Evolutionary conservation across 2,888 invertebrate genomes (phyloP).

Genomic region (Capitulum mitella): DNA sequence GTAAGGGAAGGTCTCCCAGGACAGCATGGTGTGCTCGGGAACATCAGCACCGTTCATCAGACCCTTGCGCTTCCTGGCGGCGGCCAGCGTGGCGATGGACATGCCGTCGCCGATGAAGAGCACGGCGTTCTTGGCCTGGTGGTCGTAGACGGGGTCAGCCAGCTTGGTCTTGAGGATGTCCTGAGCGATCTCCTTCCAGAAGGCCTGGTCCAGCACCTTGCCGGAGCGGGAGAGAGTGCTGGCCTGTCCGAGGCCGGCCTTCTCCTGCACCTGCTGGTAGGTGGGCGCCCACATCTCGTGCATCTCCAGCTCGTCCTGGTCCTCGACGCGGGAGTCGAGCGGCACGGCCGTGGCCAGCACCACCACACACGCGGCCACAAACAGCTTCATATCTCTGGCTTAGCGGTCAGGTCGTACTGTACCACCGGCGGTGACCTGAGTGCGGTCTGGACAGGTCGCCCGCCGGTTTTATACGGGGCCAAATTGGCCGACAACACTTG

Average conservation of each 20-base stretch:
- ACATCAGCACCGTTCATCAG: not conserved
- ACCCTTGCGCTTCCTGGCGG: constrained; percentile 17
- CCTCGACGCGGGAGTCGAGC: not conserved
- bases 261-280: not conserved
- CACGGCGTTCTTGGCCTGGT: constrained; percentile 4
- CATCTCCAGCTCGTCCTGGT: constrained; percentile 5
- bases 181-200: constrained; percentile 14
- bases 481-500: too few species aligned
- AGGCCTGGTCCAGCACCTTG: not conserved
- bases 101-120: constrained; percentile 13
- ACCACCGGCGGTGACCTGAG: too few species aligned
- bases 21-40: constrained; percentile 17
- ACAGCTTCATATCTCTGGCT: not conserved
- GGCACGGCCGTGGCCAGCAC: not conserved
- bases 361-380: not conserved
- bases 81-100: constrained; percentile 5
- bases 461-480: not conserved
- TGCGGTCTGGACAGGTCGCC: too few species aligned
- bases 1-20: constrained; percentile 12
- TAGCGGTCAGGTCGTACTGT: too few species aligned
- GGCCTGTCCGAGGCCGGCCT: not conserved
- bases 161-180: not conserved
- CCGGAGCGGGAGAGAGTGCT: not conserved
- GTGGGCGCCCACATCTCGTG: constrained; percentile 1
- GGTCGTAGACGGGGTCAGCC: not conserved